Evolutionary conservation across 2,888 invertebrate genomes (phyloP).

Genomic region (Fabriciana adippe): DNA sequence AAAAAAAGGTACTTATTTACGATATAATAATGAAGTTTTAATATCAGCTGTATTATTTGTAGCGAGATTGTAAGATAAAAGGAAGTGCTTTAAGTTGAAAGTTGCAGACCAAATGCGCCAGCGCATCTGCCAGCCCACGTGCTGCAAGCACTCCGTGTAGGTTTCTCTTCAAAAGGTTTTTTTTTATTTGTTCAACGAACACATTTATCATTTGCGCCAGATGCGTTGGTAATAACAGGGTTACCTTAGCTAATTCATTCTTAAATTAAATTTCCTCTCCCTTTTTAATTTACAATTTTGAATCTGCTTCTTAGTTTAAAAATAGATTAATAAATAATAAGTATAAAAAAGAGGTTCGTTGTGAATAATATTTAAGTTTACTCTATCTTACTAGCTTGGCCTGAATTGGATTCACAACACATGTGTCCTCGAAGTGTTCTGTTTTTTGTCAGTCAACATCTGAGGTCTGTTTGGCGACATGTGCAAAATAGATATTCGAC

Average conservation of each 20-base stretch:
- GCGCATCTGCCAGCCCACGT: constrained; percentile 80
- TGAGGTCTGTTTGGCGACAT: constrained; percentile 67
- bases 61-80: constrained; percentile 67
- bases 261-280: constrained; percentile 70
- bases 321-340: background rate
- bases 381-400: constrained; percentile 45
- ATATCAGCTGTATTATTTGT: constrained; percentile 63
- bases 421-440: constrained; percentile 57
- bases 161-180: constrained; percentile 61
- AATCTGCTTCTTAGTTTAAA: constrained; percentile 17
- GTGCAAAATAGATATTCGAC: constrained; percentile 63
- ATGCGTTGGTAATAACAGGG: constrained; percentile 72
- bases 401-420: constrained; percentile 64
- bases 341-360: constrained; percentile 7
- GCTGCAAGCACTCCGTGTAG: constrained; percentile 71
- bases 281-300: constrained; percentile 43
- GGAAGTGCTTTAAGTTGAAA: constrained; percentile 51
- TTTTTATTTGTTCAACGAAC: constrained; percentile 64
- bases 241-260: constrained; percentile 63
- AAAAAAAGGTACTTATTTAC: constrained; percentile 52
- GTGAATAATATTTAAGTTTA: constrained; percentile 14
- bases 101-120: constrained; percentile 60
- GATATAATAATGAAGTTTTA: constrained; percentile 66
- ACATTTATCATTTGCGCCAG: constrained; percentile 76
- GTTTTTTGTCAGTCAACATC: constrained; percentile 75